These are phyloP conservation scores for Psettodes erumei DNA, from an alignment of 2,113 vertebrate genomes.

Conservation along the genomic window DNA sequence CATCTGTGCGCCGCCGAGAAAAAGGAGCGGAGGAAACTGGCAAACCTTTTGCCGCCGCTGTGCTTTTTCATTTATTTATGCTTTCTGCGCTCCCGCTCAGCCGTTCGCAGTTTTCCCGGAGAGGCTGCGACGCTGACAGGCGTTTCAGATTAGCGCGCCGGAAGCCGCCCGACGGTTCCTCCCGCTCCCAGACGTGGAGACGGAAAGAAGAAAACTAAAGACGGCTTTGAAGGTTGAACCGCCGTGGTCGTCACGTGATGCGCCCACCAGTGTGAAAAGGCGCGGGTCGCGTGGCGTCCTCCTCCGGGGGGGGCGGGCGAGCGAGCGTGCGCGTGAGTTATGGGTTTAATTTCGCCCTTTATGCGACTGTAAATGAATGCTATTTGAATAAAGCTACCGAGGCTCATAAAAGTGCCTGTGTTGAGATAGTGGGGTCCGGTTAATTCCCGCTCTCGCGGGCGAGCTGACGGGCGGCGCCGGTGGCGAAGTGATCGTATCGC, in stretches of 20 bases:
- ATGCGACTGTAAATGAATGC: slow-evolving; percentile 54
- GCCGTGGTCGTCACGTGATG: background rate
- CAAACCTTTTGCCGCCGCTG: background rate
- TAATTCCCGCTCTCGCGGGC: slow-evolving; percentile 22
- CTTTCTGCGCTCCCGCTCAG: background rate
- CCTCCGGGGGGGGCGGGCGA: too few relatives aligned
- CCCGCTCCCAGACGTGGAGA: slow-evolving; percentile 1
- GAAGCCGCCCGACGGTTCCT: slow-evolving; percentile 36
- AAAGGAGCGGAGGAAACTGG: background rate
- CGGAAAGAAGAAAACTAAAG: background rate
- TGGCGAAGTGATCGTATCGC: slow-evolving; percentile 1
- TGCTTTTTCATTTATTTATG: too few relatives aligned
- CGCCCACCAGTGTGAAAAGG: background rate
- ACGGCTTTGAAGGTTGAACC: slow-evolving; percentile 14
- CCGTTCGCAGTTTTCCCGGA: background rate
- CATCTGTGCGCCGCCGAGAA: background rate
- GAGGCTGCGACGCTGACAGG: slow-evolving; percentile 26
- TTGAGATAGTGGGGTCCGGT: slow-evolving; percentile 47
- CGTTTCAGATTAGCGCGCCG: slow-evolving; percentile 50
- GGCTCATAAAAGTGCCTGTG: slow-evolving; percentile 56
- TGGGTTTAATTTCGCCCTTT: slow-evolving; percentile 65
- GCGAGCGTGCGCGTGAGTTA: slow-evolving; percentile 44
- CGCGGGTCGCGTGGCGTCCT: too few relatives aligned
- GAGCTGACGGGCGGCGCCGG: slow-evolving; percentile 11
- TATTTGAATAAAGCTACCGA: slow-evolving; percentile 61